Conservation (phyloP, 2,797 vertebrate species). For the Cryptoprocta ferox region DNA sequence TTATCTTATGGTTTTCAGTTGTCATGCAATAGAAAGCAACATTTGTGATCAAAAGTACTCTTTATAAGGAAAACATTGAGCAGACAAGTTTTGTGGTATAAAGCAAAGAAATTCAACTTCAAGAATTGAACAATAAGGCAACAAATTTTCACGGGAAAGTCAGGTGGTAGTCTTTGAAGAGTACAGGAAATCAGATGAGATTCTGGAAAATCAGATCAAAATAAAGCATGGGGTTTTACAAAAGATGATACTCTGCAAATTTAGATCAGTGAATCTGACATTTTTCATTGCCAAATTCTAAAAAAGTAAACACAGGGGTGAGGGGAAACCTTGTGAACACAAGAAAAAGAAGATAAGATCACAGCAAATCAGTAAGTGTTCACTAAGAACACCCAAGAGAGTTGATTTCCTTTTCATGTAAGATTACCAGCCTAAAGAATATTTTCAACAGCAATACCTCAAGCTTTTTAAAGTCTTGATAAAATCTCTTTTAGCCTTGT, state of each 20-base stretch:
- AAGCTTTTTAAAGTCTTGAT: neutral
- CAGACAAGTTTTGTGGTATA: neutral
- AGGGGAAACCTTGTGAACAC: neutral
- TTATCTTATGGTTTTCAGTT: neutral
- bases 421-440: neutral
- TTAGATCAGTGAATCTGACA: neutral
- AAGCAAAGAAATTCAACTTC: neutral
- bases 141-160: neutral
- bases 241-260: neutral
- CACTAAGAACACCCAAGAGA: neutral
- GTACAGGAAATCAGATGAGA: neutral
- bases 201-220: neutral
- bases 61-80: conserved; percentile 20
- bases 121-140: neutral
- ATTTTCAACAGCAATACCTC: neutral
- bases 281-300: neutral
- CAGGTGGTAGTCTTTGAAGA: neutral
- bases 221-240: neutral
- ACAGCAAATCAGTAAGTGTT: neutral
- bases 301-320: neutral
- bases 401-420: conserved; percentile 15
- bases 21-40: neutral
- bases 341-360: neutral
- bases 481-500: neutral
- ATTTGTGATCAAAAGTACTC: conserved; percentile 16